Evolutionary conservation across 2,113 vertebrate species (phyloP), one percentile per base, ranked within the genome.

Genomic region (Meleagris gallopavo): DNA sequence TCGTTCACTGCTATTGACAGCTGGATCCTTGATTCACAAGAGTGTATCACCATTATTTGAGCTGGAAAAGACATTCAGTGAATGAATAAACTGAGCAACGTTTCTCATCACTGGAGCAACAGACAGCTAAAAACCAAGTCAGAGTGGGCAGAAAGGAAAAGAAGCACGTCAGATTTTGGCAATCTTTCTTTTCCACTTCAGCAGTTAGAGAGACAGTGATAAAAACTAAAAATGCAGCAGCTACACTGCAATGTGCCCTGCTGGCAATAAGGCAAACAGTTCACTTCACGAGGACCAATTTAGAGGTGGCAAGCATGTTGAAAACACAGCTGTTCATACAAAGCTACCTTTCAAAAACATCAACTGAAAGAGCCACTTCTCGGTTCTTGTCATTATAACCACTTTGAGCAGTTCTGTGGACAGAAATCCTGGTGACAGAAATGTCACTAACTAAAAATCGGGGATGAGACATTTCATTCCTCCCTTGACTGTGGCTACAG

Each of bases 121-220:
- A 86, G 82, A 94, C 78, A 96, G 57, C 94, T 94, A 97, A 92
- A 86, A 96, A 94, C 93, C 81, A 94, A 96, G 72, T 95, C 87
- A 94, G 94, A 96, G 84, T 97, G 95, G 88, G 89, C 93, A 97
- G 90, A 94, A 95, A 94, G 88, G 85, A 75, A 92, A 89, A 96
- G 88, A 93, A 83, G 88, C 81, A 95, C 41, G 81, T 94, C 80
- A 97, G 87, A 90, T 96, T 97, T 97, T 98, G 98, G 96, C 95
- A 97, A 94, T 94, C 58, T 94, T 84, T 94, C 96, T 94, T 94
- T 97, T 97, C 97, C 96, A 98, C 96, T 97, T 98, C 97, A 96
- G 94, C 95, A 96, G 94, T 96, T 89, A 96, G 92, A 81, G 91
- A 97, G 86, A 95, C 94, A 96, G 96, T 91, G 95, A 96, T 95